phyloP scores from a whole-genome alignment of 2,113 vertebrate species.

The Nothobranchius kuhntae region DNA sequence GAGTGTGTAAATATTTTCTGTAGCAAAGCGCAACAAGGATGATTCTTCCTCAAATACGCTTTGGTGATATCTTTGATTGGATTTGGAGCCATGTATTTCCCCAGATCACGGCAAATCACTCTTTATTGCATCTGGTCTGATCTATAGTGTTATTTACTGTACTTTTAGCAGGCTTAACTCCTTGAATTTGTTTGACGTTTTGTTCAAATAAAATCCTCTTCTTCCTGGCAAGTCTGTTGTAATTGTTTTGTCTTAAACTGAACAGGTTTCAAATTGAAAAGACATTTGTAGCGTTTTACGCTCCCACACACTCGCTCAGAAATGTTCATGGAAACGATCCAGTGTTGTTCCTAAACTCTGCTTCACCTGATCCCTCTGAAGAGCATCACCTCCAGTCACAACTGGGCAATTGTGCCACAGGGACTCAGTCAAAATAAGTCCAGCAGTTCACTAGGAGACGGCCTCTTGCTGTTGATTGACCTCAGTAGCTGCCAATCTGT shows the following conservation, averaged over 20 bases:
- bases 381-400: slow-evolving; percentile 58
- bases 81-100: slow-evolving; percentile 73
- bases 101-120: slow-evolving; percentile 75
- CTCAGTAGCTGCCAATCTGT: slow-evolving; percentile 68
- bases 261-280: slow-evolving; percentile 38
- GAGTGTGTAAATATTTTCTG: slow-evolving; percentile 78
- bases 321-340: slow-evolving; percentile 29
- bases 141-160: slow-evolving; percentile 70
- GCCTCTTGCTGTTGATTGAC: slow-evolving; percentile 71
- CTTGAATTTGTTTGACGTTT: slow-evolving; percentile 62
- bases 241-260: slow-evolving; percentile 56
- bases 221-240: slow-evolving; percentile 49
- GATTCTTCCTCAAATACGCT: slow-evolving; percentile 76
- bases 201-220: slow-evolving; percentile 54
- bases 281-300: slow-evolving; percentile 41
- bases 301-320: not conserved
- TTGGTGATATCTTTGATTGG: slow-evolving; percentile 77
- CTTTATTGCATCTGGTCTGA: slow-evolving; percentile 71
- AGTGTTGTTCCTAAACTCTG: slow-evolving; percentile 62
- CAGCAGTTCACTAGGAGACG: slow-evolving; percentile 62
- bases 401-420: slow-evolving; percentile 62
- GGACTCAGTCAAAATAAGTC: slow-evolving; percentile 74
- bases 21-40: slow-evolving; percentile 67
- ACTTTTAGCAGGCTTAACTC: slow-evolving; percentile 57
- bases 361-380: slow-evolving; percentile 59